Evolutionary conservation across 2,888 invertebrate species (phyloP), one percentile per base, ranked within the genome.

Genomic region (Drepanosiphum platanoidis): DNA sequence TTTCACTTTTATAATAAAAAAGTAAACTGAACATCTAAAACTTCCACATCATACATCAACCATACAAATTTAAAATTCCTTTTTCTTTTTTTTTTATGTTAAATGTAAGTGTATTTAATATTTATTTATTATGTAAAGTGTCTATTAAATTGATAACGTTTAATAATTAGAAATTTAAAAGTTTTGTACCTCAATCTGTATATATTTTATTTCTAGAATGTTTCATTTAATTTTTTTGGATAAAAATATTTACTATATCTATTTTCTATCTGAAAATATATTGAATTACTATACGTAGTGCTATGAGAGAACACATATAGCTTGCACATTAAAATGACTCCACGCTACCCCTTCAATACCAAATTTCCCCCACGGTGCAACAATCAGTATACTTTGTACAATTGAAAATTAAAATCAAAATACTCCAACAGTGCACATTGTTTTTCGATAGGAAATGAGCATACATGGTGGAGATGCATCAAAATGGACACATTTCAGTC

Each of bases 51-150:
- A 66, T 42, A n/a, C 66, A 79, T 46, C 46, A 46, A 3, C 66
- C 11, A 64, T 78, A 64, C 8, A 30, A 64, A 64, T 13, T 34
- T 66, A 18, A 27, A n/a, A n/a, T n/a, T n/a, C n/a, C n/a, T n/a
- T n/a, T n/a, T n/a, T n/a, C n/a, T n/a, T n/a, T n/a, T n/a, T n/a
- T n/a, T n/a, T n/a, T n/a, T n/a, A n/a, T n/a, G n/a, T n/a, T n/a
- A n/a, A n/a, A n/a, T n/a, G n/a, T 72, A 18, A 46, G n/a, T 32
- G 3, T 3, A 52, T 52, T 52, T 66, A 46, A 66, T 22, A 32
- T 79, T 8, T 79, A 68, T 79, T 64, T 42, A 64, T 61, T 8
- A 32, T n/a, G 66, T 68, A 46, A n/a, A 22, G 34, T 42, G 9
- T 78, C 18, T 64, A 66, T 66, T 39, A 66, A 66, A 64, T 11